Evolutionary conservation across 2,113 vertebrate genomes (phyloP).

Genomic region (Gymnarchus niloticus): DNA sequence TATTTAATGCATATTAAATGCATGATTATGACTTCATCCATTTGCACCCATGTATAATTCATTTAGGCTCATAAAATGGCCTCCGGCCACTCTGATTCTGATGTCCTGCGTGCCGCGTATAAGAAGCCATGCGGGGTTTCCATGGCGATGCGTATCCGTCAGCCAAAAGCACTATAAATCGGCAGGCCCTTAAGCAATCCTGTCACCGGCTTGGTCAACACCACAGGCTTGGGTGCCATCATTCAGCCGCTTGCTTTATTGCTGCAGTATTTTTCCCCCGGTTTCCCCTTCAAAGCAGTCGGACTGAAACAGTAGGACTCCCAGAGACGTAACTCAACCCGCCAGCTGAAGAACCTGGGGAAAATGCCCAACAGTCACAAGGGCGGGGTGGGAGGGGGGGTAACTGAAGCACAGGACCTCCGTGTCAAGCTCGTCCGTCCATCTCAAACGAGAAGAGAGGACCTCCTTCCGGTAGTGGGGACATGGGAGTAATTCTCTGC

Average conservation of each 20-base stretch:
- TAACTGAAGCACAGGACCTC: neutral
- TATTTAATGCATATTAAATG: constrained; percentile 55
- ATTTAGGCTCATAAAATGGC: constrained; percentile 46
- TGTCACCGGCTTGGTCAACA: constrained; percentile 55
- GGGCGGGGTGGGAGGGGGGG: neutral
- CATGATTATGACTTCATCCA: constrained; percentile 56
- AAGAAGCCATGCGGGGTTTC: constrained; percentile 45
- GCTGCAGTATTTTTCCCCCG: constrained; percentile 20
- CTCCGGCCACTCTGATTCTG: constrained; percentile 48
- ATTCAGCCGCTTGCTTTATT: constrained; percentile 53
- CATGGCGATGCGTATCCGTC: constrained; percentile 41
- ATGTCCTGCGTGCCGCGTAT: constrained; percentile 35
- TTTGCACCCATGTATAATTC: constrained; percentile 60
- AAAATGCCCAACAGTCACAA: too few relatives aligned
- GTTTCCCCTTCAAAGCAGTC: neutral
- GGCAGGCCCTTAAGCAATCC: constrained; percentile 43
- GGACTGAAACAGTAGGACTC: neutral
- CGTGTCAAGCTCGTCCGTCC: neutral
- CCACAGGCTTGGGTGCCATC: constrained; percentile 51
- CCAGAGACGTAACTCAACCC: neutral
- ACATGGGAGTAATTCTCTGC: neutral
- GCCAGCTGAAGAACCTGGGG: neutral
- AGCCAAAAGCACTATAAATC: constrained; percentile 52
- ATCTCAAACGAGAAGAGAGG: neutral
- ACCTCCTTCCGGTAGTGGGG: neutral